phyloP scores from a whole-genome alignment of 2,113 vertebrate species.

The Sturnira hondurensis region DNA sequence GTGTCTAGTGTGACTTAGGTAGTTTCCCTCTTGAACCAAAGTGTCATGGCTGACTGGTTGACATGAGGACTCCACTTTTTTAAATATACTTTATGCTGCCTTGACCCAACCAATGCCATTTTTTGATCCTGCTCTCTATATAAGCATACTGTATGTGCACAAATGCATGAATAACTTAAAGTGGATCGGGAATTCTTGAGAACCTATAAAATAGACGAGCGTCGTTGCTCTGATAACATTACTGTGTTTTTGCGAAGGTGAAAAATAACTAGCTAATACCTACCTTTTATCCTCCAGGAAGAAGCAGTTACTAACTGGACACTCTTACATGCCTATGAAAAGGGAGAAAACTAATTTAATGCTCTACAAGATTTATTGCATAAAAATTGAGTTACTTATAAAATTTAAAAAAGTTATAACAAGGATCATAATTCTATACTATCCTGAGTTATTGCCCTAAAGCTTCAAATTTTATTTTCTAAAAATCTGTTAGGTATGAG shows the following conservation, averaged over 20 bases:
- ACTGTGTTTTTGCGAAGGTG: background rate
- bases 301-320: slow-evolving; percentile 33
- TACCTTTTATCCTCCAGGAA: background rate
- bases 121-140: too few relatives aligned
- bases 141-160: background rate
- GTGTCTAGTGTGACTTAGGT: too few relatives aligned
- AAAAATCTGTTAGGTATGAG: slow-evolving; percentile 14
- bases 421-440: slow-evolving; percentile 51
- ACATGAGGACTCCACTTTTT: too few relatives aligned
- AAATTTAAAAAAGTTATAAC: slow-evolving; percentile 56
- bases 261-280: background rate
- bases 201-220: background rate
- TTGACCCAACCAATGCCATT: too few relatives aligned
- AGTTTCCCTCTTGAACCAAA: too few relatives aligned
- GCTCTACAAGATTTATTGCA: slow-evolving; percentile 50
- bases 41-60: too few relatives aligned
- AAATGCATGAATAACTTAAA: background rate
- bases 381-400: slow-evolving; percentile 50
- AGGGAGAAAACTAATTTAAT: slow-evolving; percentile 28
- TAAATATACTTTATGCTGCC: too few relatives aligned
- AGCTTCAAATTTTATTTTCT: slow-evolving; percentile 48
- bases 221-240: background rate
- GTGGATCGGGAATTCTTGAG: background rate
- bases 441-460: slow-evolving; percentile 6
- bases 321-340: background rate